These are phyloP conservation scores for Porites cylindrica DNA, from an alignment of 92 coral and sea anemone genomes.

Conservation along the genomic window DNA sequence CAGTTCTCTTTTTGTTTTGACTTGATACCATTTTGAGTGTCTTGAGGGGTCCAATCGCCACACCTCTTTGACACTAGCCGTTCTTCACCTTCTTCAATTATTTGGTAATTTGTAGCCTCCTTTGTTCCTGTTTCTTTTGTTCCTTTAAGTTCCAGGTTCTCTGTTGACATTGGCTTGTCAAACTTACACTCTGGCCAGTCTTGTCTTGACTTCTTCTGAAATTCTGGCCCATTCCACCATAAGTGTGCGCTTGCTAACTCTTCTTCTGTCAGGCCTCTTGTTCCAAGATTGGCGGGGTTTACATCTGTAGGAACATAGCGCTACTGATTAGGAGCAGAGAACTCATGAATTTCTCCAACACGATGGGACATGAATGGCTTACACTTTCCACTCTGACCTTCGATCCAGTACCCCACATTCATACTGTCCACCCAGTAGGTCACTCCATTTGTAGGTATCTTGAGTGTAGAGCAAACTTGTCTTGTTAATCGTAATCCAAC, in stretches of 20 bases:
- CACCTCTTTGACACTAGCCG: background rate
- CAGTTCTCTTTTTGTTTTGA: conserved; percentile 38
- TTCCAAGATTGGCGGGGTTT: conserved; percentile 72
- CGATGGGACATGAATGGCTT: conserved; percentile 50
- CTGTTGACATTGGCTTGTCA: conserved; percentile 28
- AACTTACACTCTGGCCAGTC: conserved; percentile 47
- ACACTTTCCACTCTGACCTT: conserved; percentile 41
- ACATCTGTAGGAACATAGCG: conserved; percentile 64
- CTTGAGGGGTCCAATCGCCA: conserved; percentile 61
- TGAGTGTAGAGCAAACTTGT: conserved; percentile 55
- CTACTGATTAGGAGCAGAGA: conserved; percentile 71
- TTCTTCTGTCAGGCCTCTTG: conserved; percentile 49
- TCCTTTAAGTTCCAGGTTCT: conserved; percentile 9
- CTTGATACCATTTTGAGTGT: conserved; percentile 72
- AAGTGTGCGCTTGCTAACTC: conserved; percentile 41
- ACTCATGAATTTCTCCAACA: conserved; percentile 58
- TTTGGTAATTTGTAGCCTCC: conserved; percentile 8
- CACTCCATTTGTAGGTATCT: conserved; percentile 11
- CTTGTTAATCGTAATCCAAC: conserved; percentile 39
- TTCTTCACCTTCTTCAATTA: conserved; percentile 25
- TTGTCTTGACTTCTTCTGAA: conserved; percentile 38
- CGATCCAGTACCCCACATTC: conserved; percentile 48
- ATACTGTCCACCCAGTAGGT: conserved; percentile 64
- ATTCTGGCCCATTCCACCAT: conserved; percentile 73
- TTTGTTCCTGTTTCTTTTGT: conserved; percentile 13